Evolutionary conservation across 2,113 vertebrate genomes (phyloP).

Genomic region (Mus musculus): DNA sequence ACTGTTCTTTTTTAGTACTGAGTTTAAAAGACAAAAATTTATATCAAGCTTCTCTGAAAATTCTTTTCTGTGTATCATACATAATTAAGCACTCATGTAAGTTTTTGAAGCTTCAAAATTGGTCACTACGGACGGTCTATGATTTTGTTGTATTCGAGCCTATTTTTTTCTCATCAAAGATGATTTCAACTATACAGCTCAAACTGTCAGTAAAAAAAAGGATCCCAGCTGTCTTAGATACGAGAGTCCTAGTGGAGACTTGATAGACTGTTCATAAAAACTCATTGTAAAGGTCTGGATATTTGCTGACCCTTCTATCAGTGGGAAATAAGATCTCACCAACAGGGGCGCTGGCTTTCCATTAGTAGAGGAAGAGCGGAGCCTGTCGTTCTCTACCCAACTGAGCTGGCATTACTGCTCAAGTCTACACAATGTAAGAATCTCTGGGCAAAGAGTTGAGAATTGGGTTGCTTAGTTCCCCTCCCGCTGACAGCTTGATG

Average conservation of each 20-base stretch:
- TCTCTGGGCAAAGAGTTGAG: background rate
- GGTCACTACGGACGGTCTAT: conserved; percentile 57
- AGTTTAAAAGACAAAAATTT: conserved; percentile 71
- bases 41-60: conserved; percentile 58
- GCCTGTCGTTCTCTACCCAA: background rate
- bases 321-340: conserved; percentile 52
- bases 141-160: conserved; percentile 64
- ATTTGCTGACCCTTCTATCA: conserved; percentile 56
- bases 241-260: conserved; percentile 56
- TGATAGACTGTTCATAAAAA: conserved; percentile 69
- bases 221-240: conserved; percentile 61
- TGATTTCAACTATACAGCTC: conserved; percentile 69
- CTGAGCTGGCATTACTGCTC: background rate
- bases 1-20: conserved; percentile 40
- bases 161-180: conserved; percentile 75
- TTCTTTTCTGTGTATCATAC: conserved; percentile 51
- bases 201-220: conserved; percentile 68
- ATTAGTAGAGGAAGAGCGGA: background rate
- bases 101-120: conserved; percentile 67
- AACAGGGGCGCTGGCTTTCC: background rate
- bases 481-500: background rate
- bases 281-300: conserved; percentile 66
- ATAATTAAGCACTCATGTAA: conserved; percentile 72
- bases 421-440: background rate
- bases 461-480: background rate